phyloP scores from a whole-genome alignment of 2,888 invertebrate genomes.

The Dryomyza anilis region DNA sequence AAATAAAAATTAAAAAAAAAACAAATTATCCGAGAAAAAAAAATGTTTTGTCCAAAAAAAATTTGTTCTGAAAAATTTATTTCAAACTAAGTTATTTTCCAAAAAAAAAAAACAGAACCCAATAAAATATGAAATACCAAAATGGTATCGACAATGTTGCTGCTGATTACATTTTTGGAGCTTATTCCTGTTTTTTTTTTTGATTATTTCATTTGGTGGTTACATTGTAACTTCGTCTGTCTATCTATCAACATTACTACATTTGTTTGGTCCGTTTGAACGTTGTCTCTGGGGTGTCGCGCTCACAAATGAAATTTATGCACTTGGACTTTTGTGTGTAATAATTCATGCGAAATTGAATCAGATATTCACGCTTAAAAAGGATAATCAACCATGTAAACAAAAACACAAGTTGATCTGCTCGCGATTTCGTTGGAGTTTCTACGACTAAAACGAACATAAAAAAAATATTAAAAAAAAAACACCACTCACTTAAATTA shows the following conservation, averaged over 20 bases:
- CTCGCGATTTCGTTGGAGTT: not conserved
- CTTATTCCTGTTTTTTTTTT: not conserved
- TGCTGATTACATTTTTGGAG: too few species aligned
- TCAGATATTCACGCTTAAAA: conserved; percentile 50
- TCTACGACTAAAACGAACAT: too few species aligned
- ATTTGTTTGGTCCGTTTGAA: not conserved
- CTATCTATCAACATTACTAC: not conserved
- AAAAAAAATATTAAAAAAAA: too few species aligned
- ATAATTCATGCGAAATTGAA: conserved; percentile 54
- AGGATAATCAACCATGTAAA: conserved; percentile 50
- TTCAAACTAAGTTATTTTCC: not conserved
- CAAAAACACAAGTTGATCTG: conserved; percentile 29
- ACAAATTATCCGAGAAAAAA: too few species aligned
- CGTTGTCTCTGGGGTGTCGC: not conserved
- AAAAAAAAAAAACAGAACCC: not conserved
- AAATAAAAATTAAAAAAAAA: not conserved
- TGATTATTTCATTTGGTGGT: not conserved
- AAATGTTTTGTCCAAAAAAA: too few species aligned
- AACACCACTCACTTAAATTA: not conserved
- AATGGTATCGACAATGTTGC: not conserved
- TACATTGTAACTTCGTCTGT: not conserved
- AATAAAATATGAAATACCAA: not conserved
- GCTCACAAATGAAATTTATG: conserved; percentile 51
- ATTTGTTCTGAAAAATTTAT: too few species aligned
- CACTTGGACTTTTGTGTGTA: conserved; percentile 50